These are phyloP conservation scores for Anoplius nigerrimus DNA, from an alignment of 2,888 invertebrate genomes.

Conservation along the genomic window DNA sequence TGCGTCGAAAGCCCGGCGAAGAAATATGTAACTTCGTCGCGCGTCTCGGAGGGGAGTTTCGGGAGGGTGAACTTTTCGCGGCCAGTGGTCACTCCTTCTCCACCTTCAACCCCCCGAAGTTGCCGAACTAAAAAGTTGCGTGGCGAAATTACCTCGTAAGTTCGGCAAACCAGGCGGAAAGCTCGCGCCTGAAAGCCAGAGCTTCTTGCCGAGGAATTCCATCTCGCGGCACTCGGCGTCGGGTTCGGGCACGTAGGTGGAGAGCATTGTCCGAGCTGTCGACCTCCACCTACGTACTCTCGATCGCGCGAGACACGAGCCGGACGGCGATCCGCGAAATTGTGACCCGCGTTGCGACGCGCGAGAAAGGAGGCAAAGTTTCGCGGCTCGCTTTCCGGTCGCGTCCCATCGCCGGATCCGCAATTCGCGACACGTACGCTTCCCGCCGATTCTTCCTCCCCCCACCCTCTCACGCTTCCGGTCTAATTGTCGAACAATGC, in stretches of 20 bases:
- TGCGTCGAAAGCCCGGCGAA: not conserved
- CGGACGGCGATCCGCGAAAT: constrained; percentile 43
- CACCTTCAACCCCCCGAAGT: constrained; percentile 48
- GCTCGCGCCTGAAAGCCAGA: not conserved
- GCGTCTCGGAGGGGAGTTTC: constrained; percentile 38
- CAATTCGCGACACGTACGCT: no score
- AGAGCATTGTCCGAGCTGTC: not conserved
- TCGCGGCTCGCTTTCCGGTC: no score
- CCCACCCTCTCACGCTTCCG: no score
- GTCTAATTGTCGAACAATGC: no score
- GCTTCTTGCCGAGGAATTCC: not conserved
- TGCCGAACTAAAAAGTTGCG: constrained; percentile 51
- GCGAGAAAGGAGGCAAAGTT: no score
- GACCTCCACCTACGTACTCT: not conserved
- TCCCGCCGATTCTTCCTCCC: no score
- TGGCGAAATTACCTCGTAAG: constrained; percentile 54
- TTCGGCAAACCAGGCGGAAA: constrained; percentile 39
- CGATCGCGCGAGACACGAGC: constrained; percentile 15
- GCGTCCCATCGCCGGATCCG: no score
- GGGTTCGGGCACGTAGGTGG: not conserved
- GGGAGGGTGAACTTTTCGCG: constrained; percentile 44
- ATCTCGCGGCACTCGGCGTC: not conserved
- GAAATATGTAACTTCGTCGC: constrained; percentile 10
- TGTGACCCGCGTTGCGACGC: constrained; percentile 1
- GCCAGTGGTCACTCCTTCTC: no score